Evolutionary conservation across 2,797 vertebrate species (phyloP).

Genomic region (Notolabrus celidotus): DNA sequence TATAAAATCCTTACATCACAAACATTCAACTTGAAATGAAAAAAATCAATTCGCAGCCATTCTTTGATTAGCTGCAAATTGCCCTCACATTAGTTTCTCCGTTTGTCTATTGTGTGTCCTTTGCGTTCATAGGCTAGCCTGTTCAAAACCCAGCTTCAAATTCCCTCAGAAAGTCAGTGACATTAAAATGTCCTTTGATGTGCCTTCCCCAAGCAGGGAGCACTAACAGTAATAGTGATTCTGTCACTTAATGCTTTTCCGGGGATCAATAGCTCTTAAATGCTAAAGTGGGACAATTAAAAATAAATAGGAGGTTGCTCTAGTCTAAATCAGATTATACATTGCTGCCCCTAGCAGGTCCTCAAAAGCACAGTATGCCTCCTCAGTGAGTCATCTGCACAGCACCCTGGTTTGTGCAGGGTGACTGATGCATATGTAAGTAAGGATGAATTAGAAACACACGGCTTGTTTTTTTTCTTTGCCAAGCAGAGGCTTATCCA

Average conservation of each 20-base stretch:
- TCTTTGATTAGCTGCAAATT: conserved; percentile 98
- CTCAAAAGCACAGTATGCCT: conserved; percentile 90
- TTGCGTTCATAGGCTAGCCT: conserved; percentile 96
- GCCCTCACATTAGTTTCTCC: conserved; percentile 94
- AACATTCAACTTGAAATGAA: conserved; percentile 87
- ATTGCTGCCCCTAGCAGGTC: conserved; percentile 85
- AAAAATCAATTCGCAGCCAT: conserved; percentile 93
- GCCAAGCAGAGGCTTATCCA: conserved; percentile 39
- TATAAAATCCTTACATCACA: conserved; percentile 90
- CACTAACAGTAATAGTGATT: conserved; percentile 99
- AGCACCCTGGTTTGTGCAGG: conserved; percentile 76
- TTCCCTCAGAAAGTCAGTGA: conserved; percentile 98
- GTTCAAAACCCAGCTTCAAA: conserved; percentile 94
- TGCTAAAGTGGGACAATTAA: conserved; percentile 99
- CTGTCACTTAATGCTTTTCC: conserved; percentile 97
- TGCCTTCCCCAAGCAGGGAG: conserved; percentile 97
- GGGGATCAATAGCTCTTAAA: conserved; percentile 99
- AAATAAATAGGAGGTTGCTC: conserved; percentile 95
- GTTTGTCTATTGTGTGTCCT: conserved; percentile 96
- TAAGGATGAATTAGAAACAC: conserved; percentile 79
- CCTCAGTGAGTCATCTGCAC: conserved; percentile 84
- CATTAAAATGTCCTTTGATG: conserved; percentile 99
- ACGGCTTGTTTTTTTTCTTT: conserved; percentile 51
- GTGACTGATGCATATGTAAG: conserved; percentile 86
- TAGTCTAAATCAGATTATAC: conserved; percentile 90